A percentile compares a stretch with the other conserved stretches of the same genome.
These are phyloP conservation scores for Cariama cristata DNA, from an alignment of 2,113 vertebrate genomes.

Conservation along the genomic window DNA sequence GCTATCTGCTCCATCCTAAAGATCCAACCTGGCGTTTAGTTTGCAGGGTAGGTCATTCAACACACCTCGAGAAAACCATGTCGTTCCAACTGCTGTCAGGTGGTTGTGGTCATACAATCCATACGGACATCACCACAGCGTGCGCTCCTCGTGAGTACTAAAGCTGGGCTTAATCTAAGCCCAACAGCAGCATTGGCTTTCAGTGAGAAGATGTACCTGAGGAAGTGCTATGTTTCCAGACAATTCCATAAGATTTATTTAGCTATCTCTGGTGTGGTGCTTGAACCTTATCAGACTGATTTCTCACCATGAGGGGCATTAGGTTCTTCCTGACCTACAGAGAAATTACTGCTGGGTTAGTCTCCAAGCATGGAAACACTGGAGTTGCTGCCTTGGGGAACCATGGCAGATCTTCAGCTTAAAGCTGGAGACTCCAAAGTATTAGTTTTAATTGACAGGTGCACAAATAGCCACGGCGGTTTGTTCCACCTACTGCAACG, in stretches of 20 bases:
- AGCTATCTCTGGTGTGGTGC: background rate
- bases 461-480: background rate
- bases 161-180: background rate
- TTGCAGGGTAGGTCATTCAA: background rate
- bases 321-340: background rate
- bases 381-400: background rate
- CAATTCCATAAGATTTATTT: background rate
- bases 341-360: background rate
- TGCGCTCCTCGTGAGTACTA: background rate
- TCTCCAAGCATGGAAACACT: background rate
- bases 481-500: background rate
- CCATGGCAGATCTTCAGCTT: background rate
- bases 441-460: background rate
- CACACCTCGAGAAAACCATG: background rate
- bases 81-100: background rate
- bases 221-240: background rate
- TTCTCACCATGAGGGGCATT: background rate
- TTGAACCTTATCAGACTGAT: background rate
- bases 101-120: background rate
- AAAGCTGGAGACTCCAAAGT: background rate
- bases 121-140: background rate
- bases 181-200: background rate
- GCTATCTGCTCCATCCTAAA: background rate
- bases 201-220: fast-evolving
- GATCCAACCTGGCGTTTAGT: background rate